These are phyloP conservation scores for Saccostrea glomerata DNA, from an alignment of 1,140 invertebrate genomes.

Conservation along the genomic window DNA sequence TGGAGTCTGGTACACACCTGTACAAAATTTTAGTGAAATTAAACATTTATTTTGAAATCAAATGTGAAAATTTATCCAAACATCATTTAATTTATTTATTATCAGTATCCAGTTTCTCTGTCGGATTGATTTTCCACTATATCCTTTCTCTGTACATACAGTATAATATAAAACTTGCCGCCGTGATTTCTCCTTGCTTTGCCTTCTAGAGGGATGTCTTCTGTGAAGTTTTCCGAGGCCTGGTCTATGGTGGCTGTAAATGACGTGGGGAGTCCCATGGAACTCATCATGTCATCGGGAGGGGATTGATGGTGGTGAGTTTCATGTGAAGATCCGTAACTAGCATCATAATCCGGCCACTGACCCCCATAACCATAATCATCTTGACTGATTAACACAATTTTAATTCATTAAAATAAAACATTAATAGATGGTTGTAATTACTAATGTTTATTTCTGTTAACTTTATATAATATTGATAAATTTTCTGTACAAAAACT, in stretches of 20 bases:
- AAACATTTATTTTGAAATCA: too few species aligned
- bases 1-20: slow-evolving; percentile 21
- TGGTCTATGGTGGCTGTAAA: slow-evolving; percentile 5
- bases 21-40: too few species aligned
- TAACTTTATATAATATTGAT: too few species aligned
- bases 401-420: background rate
- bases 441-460: too few species aligned
- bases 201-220: slow-evolving; percentile 30
- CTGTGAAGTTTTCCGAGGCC: slow-evolving; percentile 15
- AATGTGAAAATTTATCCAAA: too few species aligned
- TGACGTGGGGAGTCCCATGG: slow-evolving; percentile 24
- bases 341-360: slow-evolving; percentile 2
- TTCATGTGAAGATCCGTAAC: background rate
- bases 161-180: background rate
- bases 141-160: background rate
- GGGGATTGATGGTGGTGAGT: background rate
- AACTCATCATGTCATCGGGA: background rate
- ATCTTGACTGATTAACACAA: slow-evolving; percentile 1
- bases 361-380: slow-evolving; percentile 36
- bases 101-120: too few species aligned
- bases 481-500: background rate
- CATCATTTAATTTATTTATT: too few species aligned
- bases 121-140: too few species aligned
- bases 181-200: background rate
- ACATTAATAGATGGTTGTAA: too few species aligned